Percentiles rank a stretch among this genome's conserved stretches.
Conservation (phyloP, 1,140 invertebrate species). For the Drosophila micromelanica region DNA sequence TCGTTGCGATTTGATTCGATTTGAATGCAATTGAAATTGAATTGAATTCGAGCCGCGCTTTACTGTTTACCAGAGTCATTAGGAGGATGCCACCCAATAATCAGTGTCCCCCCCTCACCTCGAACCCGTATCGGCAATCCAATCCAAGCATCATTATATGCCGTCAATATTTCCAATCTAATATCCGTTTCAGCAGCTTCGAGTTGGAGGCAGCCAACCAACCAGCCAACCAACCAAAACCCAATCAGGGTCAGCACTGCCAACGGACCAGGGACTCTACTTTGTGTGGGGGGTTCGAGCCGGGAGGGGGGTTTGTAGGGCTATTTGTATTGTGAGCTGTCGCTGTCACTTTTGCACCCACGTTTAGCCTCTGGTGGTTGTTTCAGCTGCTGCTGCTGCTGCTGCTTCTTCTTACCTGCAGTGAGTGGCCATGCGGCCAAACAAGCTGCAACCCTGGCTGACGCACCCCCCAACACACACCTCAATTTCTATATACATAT, state of each 20-base stretch:
- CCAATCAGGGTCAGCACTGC: conserved; percentile 58
- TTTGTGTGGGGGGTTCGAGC: not conserved
- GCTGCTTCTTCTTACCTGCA: conserved; percentile 38
- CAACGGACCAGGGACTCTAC: too few relatives aligned
- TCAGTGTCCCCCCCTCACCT: not conserved
- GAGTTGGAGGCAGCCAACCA: conserved; percentile 5
- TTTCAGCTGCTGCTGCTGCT: conserved; percentile 39
- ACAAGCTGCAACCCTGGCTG: conserved; percentile 57
- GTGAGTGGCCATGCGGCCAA: conserved; percentile 65
- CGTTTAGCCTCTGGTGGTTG: conserved; percentile 50
- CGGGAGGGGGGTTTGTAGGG: not conserved
- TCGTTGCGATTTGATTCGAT: conserved; percentile 42
- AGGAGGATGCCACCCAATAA: conserved; percentile 16
- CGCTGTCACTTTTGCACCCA: conserved; percentile 68
- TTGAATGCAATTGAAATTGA: conserved; percentile 53
- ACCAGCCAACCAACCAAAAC: conserved; percentile 58
- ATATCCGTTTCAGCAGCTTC: conserved; percentile 39
- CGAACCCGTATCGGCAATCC: not conserved
- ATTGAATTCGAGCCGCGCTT: conserved; percentile 39
- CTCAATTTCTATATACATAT: conserved; percentile 4
- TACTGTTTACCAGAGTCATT: conserved; percentile 63
- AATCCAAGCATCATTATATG: conserved; percentile 44
- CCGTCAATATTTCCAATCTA: conserved; percentile 72
- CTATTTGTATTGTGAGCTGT: conserved; percentile 6
- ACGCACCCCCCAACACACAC: not conserved